Evolutionary conservation across 1,140 invertebrate genomes (phyloP), one percentile per base, ranked within the genome.

Genomic region (Stegodyphus mimosarum): DNA sequence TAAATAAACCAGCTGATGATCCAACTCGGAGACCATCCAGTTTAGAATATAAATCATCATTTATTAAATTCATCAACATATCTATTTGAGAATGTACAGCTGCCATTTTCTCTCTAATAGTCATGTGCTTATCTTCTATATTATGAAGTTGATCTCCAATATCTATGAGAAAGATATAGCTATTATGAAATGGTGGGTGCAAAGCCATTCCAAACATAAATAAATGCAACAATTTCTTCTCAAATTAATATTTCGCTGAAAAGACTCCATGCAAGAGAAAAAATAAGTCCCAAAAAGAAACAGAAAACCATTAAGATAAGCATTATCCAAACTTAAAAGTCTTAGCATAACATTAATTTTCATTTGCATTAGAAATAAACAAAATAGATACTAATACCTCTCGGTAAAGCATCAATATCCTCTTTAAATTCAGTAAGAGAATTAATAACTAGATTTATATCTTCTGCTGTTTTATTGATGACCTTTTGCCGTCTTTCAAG

Each of bases 1-100:
- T 86, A 78, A 49, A 86, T 52, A 86, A 72, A n/a, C 83, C 83
- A 64, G 83, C 83, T 13, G 83, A 64, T 51, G 83, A 86, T 15
- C 75, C 67, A 18, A 86, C 51, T 6, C 75, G 66, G 33, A 86
- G 74, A 51, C 69, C 53, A 78, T 86, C 73, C 11, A 86, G 18
- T 72, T 78, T 78, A 15, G 73, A 33, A 73, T 78, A 86, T 5
- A 78, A 18, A 50, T 78, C 67, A 33, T 17, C 9, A 49, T 86
- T 51, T n/a, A 86, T 11, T 2, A 60, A 11, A 63, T 77, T 50
- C 10, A 60, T 15, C 13, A 86, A 52, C 7, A n/a, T 72, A 63
- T 77, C 75, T 15, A 86, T 66, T 64, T 78, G 77, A 5, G 11
- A 15, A 86, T 86, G 83, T 15, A 78, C n/a, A 18, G 13, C 50